Percentiles rank a stretch among this genome's conserved stretches.
These are phyloP conservation scores for Ceyx cyanopectus DNA, from an alignment of 2,113 vertebrate genomes.

Conservation along the genomic window DNA sequence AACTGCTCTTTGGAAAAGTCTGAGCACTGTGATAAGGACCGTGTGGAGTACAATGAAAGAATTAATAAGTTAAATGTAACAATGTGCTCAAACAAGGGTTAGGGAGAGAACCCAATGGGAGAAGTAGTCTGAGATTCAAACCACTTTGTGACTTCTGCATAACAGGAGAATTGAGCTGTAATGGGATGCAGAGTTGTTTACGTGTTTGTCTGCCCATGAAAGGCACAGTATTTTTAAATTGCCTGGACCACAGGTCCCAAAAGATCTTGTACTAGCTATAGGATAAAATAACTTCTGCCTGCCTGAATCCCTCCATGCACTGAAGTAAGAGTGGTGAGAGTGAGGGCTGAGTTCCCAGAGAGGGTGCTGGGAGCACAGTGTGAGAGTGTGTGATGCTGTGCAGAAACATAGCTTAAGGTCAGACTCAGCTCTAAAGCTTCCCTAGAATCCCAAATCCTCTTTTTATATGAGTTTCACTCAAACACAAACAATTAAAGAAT, in stretches of 20 bases:
- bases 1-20: background rate
- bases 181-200: background rate
- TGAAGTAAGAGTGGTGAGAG: background rate
- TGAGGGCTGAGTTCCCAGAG: constrained; percentile 25
- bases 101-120: background rate
- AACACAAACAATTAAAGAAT: constrained; percentile 71
- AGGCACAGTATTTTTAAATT: background rate
- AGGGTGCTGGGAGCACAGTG: constrained; percentile 25
- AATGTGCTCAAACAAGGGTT: background rate
- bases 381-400: background rate
- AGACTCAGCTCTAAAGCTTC: constrained; percentile 57
- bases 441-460: constrained; percentile 66
- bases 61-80: background rate
- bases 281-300: constrained; percentile 1
- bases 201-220: background rate
- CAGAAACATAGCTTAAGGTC: constrained; percentile 61
- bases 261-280: background rate
- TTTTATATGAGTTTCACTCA: constrained; percentile 70
- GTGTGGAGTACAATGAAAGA: background rate
- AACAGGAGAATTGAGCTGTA: background rate
- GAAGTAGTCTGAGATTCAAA: background rate
- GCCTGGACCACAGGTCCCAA: background rate
- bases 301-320: background rate
- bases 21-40: background rate
- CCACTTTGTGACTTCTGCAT: background rate